phyloP scores from a whole-genome alignment of 2,113 vertebrate species.

The Galemys pyrenaicus region DNA sequence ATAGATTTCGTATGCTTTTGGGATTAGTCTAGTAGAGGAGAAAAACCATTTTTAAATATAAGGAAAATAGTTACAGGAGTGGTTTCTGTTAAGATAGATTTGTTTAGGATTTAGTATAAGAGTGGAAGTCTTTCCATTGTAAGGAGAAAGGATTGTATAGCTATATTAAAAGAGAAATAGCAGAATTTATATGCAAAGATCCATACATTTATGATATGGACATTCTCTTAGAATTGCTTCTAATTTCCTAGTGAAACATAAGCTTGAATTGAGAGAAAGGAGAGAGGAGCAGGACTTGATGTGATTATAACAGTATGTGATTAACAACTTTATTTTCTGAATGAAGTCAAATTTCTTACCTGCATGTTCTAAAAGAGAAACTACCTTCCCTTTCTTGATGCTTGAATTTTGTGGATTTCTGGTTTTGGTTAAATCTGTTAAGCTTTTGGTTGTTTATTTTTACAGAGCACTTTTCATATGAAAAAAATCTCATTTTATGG shows the following conservation, averaged over 20 bases:
- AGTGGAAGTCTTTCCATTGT: neutral
- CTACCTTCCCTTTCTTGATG: neutral
- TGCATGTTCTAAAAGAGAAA: neutral
- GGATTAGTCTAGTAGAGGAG: neutral
- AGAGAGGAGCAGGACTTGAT: neutral
- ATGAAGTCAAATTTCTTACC: slow-evolving; percentile 28
- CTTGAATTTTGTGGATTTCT: slow-evolving; percentile 43
- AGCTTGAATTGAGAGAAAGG: neutral
- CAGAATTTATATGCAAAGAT: neutral
- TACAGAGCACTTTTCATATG: neutral
- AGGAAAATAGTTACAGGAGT: neutral
- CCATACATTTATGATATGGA: neutral
- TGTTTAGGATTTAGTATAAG: neutral
- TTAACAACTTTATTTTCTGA: slow-evolving; percentile 29
- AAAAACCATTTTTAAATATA: neutral
- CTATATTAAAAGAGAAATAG: neutral
- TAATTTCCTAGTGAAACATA: neutral
- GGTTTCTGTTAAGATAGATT: no score
- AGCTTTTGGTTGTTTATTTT: slow-evolving; percentile 31
- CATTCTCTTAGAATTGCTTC: neutral
- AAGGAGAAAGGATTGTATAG: neutral
- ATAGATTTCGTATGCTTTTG: neutral
- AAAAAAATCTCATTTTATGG: neutral
- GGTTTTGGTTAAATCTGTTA: slow-evolving; percentile 13
- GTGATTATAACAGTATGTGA: neutral